Base-by-base conservation (phyloP, 35 echinoderm and acorn worm species). In the Chiridota heheva region DNA sequence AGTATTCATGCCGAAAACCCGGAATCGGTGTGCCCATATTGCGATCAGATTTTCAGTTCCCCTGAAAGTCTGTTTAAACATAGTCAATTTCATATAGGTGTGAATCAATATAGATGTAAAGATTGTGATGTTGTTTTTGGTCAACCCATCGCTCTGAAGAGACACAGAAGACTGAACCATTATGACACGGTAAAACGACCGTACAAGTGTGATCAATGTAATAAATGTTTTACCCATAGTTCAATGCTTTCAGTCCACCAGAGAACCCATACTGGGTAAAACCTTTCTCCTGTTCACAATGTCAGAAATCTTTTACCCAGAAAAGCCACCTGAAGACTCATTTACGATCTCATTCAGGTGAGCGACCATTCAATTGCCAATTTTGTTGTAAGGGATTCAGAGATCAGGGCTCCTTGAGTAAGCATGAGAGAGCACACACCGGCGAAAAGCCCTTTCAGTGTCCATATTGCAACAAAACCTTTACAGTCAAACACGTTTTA, bases 191-290 rank as follows among this genome's bases (percentile, higher is more conserved):
- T 46, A 20, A 80, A 90, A 5, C 74, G 68, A 73, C 80, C 51
- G 32, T 49, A 90, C 55, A 44, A 41, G 25, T 92, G 89, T 67
- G 58, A 81, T 27, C 32, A 56, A 20, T 92, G 89, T 39, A 67
- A 44, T 10, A 74, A 63, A 49, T 25, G 37, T 27, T 92, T 87
- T 60, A 65, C 76, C 26, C 60, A 62, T n/a, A 92, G 82, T 46
- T 72, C 51, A 6, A 61, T 80, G 16, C 41, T 92, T 33, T 62
- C 75, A 17, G 44, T 67, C 2, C 91, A 94, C 59, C 32, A 59
- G 5, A 41, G 91, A 20, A 66, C 76, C 6, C 91, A 94, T 37
- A 94, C 85, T 18, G 85, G 91, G 8, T 80, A 88, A 82, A 73
- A 22, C 91, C 85, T 2, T 94, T 75, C 40, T 45, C 40, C 17